phyloP scores from a whole-genome alignment of 2,888 invertebrate genomes.

The Rhimphoctona megacephalus region DNA sequence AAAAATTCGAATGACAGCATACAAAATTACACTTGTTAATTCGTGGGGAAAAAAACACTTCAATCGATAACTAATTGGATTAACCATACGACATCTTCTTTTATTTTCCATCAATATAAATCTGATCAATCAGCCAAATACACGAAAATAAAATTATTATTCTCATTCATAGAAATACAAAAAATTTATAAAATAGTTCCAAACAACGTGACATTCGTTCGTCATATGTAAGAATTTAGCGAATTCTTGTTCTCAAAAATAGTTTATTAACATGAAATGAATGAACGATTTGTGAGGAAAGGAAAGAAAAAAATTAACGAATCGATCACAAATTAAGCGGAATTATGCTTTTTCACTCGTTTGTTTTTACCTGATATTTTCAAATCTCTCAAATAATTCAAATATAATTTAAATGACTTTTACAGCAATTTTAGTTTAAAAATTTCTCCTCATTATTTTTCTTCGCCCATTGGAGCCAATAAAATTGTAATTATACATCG shows the following conservation, averaged over 20 bases:
- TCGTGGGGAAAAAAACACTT: neutral
- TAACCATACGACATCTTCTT: slow-evolving; percentile 1
- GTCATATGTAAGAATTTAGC: neutral
- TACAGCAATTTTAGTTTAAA: neutral
- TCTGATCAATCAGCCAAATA: slow-evolving; percentile 34
- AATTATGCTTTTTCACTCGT: neutral
- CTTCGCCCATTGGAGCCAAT: neutral
- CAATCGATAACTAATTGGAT: neutral
- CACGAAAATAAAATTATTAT: neutral
- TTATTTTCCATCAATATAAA: slow-evolving; percentile 29
- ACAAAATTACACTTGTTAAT: slow-evolving; percentile 16
- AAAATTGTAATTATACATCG: neutral
- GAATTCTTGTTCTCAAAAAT: neutral
- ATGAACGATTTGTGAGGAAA: neutral
- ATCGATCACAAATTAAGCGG: neutral
- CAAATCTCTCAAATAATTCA: neutral
- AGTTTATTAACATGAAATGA: neutral
- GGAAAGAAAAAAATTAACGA: neutral
- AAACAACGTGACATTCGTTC: neutral
- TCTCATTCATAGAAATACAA: neutral
- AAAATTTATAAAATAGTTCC: neutral
- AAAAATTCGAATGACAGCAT: slow-evolving; percentile 27
- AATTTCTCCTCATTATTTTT: neutral
- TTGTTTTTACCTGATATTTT: neutral
- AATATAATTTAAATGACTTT: neutral